Base-by-base conservation (phyloP, 2,113 vertebrate species). In the Catharus minimus region DNA sequence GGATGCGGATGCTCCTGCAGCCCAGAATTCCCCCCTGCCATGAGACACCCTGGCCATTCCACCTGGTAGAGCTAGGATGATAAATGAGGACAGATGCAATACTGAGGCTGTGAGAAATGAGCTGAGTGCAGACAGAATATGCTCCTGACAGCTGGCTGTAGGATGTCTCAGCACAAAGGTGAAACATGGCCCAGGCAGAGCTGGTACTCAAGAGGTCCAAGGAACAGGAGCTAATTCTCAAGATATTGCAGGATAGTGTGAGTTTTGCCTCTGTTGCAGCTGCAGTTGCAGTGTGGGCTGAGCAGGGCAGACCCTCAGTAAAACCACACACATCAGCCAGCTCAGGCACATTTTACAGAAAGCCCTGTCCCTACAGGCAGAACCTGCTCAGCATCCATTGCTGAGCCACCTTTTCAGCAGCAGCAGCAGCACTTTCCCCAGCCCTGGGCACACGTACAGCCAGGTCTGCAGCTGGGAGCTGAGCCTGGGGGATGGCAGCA, bases 361-460 rank as follows among this genome's bases (percentile, higher is more conserved):
- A 68, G 30, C 38, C 39, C 27, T 50, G 67, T 67, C 26, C 47
- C 57, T 13, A 13, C 61, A 46, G 49, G 41, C 41, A 50, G 55
- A 86, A 82, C 26, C 44, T 39, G 15, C 10, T 49, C 46, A 24
- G 27, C 6, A 0, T 30, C 19, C 32, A 15, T 47, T 2, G 7
- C 49, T 13, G 3, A 73, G 43, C 38, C 62, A 24, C 44, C 10
- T 53, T 68, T 43, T 6, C 30, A 50, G n/a, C 50, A 69, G 27
- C 79, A 72, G 50, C 50, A 57, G 62, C 38, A 61, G 20, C 3
- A 1, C 32, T 26, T 64, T 61, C 24, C 49, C 55, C 55, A 69
- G 67, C 17, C 10, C 1, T 28, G 44, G 36, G 13, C n/a, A 22
- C n/a, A 22, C 39, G 26, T 32, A 13, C 0, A 5, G 41, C 52